Percentiles rank a stretch among this genome's conserved stretches.
Conservation (phyloP, 2,888 invertebrate genomes). For the Villa cingulata region DNA sequence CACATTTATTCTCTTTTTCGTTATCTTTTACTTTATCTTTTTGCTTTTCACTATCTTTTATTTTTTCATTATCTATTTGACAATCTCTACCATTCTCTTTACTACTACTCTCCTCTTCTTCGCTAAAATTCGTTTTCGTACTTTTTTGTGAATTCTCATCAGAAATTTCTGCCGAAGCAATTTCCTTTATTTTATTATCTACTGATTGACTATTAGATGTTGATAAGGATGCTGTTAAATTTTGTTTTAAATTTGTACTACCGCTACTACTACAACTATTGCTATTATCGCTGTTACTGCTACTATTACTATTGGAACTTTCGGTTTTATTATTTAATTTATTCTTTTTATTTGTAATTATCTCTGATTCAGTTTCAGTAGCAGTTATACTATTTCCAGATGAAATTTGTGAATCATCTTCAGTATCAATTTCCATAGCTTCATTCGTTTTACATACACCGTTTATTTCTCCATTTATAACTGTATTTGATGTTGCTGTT, state of each 20-base stretch:
- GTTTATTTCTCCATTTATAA: conserved; percentile 25
- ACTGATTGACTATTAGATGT: conserved; percentile 10
- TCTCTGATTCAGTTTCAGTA: background rate
- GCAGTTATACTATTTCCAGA: conserved; percentile 20
- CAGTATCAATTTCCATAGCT: conserved; percentile 17
- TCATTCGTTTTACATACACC: conserved; percentile 17
- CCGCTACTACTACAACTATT: background rate
- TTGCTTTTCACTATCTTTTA: too few species aligned
- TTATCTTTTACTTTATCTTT: too few species aligned
- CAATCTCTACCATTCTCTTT: background rate
- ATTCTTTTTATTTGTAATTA: background rate
- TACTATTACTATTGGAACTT: background rate
- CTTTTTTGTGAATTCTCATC: conserved; percentile 22
- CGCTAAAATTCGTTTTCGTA: conserved; percentile 20
- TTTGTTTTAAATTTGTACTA: background rate
- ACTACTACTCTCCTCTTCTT: conserved; percentile 14
- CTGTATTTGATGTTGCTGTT: conserved; percentile 1
- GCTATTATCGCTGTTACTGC: too few species aligned
- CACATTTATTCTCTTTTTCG: conserved; percentile 15
- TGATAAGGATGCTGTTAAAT: conserved; percentile 9
- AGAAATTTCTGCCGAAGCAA: conserved; percentile 21
- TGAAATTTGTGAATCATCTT: conserved; percentile 31
- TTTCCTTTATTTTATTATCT: conserved; percentile 18
- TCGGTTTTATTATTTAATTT: background rate
- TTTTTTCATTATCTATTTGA: conserved; percentile 13